Evolutionary conservation across 2,888 invertebrate genomes (phyloP), one percentile per base, ranked within the genome.

Genomic region (Plagodis dolabraria): DNA sequence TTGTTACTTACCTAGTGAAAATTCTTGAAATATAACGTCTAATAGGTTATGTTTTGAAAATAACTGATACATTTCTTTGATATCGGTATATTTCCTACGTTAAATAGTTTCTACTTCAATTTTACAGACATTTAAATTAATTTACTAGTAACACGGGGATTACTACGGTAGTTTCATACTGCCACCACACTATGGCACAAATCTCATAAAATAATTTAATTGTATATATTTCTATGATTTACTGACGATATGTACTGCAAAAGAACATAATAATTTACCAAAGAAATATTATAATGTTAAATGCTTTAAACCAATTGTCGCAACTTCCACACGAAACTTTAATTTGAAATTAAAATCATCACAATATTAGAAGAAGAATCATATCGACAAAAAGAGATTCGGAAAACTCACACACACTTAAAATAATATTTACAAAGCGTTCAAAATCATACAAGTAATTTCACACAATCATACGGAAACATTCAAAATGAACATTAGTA

Each of bases 391-490:
- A 78, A 83, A 84, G 92, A 92, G 92, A 92, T 92, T 92, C 92
- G 50, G 56, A 87, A 82, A 86, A 87, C 86, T 88, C 89, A 87
- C 82, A 83, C 85, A 65, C 59, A 64, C 89, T 88, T 90, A 89
- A 91, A 91, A 90, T 86, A 89, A 91, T 92, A 92, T 92, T 77
- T 92, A 92, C 92, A 92, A 83, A 89, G 84, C 86, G 78, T 83
- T 85, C 87, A 80, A 89, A 87, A 86, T 80, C 86, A 89, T 88
- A 88, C 89, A 89, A 86, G 87, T 52, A 56, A 61, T 84, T 80
- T 77, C 83, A 80, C 80, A 79, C 63, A 77, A 76, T 69, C 74
- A 73, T 76, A 77, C 75, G 75, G 75, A 75, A 76, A 79, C 73
- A 75, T 79, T 73, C 75, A 75, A 71, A 76, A 78, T 77, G 78